Evolutionary conservation across 2,888 invertebrate genomes (phyloP).

Genomic region (Augochlorella aurata): DNA sequence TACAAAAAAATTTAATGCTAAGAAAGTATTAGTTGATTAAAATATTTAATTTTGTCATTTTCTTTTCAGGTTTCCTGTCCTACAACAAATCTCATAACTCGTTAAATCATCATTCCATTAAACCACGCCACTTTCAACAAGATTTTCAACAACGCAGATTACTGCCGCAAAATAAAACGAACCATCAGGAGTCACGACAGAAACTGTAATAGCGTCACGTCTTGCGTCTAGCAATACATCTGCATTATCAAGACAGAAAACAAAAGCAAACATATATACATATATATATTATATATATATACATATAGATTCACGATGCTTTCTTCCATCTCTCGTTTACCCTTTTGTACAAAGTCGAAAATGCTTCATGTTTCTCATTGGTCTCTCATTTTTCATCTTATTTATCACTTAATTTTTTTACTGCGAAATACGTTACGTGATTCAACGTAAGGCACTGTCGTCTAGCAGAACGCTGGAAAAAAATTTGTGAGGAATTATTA

Average conservation of each 20-base stretch:
- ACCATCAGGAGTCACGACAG: constrained; percentile 69
- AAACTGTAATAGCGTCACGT: constrained; percentile 72
- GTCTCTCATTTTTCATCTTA: constrained; percentile 66
- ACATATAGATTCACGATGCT: constrained; percentile 61
- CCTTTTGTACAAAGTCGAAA: constrained; percentile 71
- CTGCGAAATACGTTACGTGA: constrained; percentile 50
- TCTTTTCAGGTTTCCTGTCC: constrained; percentile 78
- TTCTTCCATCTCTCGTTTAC: constrained; percentile 70
- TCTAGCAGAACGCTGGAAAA: constrained; percentile 46
- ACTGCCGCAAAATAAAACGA: constrained; percentile 75
- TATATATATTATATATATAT: constrained; percentile 55
- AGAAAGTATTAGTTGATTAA: not conserved
- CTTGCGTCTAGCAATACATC: constrained; percentile 67
- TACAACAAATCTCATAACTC: constrained; percentile 78
- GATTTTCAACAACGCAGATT: constrained; percentile 75
- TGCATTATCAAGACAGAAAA: constrained; percentile 59
- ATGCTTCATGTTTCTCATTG: constrained; percentile 69
- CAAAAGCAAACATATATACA: constrained; percentile 57
- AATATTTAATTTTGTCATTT: constrained; percentile 52
- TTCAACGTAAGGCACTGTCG: constrained; percentile 50
- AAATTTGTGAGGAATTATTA: constrained; percentile 25
- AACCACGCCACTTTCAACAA: constrained; percentile 74
- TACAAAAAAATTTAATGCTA: not conserved
- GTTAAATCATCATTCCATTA: constrained; percentile 81
- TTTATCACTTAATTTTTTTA: constrained; percentile 68